Evolutionary conservation across 2,888 invertebrate species (phyloP), one percentile per base, ranked within the genome.

Genomic region (Apodemia duryi): DNA sequence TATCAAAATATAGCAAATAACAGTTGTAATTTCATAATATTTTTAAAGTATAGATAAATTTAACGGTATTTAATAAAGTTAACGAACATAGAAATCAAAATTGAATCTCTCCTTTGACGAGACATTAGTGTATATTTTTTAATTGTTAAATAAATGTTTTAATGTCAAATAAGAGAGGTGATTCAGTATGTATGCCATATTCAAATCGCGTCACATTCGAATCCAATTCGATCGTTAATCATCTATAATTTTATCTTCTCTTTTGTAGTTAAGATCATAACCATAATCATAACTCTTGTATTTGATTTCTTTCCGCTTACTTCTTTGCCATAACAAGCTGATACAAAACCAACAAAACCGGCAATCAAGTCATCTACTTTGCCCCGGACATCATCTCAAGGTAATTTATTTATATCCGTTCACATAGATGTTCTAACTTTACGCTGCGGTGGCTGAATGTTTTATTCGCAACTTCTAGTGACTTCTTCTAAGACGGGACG

Each of bases 301-400:
- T 88, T 87, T 88, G 82, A 86, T 90, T 91, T 89, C 90, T 91
- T 90, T 89, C 90, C 89, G 90, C 91, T 91, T 91, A 85, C 90
- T 91, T 91, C 89, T 90, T 89, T 91, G 88, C 89, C 86, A 88
- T 86, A 87, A 88, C 88, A 93, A 97, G 97, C 97, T 94, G 97
- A 97, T 93, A 95, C 96, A 93, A 97, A 97, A 94, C 98, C 98
- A 86, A 95, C 97, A 88, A 98, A 98, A 94, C 97, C 98, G 92
- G 98, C 98, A 91, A 98, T 98, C 93, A 98, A 98, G 94, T 97
- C 97, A 86, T 97, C 97, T 80, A 97, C 97, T 86, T 95, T 98
- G 92, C 97, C 97, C 86, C 94, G 97, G 94, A 97, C 97, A 83
- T 97, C 97, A 77, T 97, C 97, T 78, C 97, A 97, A 96, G 97